Evolutionary conservation across 2,797 vertebrate species (phyloP).

Genomic region (Synaphobranchus kaupii): DNA sequence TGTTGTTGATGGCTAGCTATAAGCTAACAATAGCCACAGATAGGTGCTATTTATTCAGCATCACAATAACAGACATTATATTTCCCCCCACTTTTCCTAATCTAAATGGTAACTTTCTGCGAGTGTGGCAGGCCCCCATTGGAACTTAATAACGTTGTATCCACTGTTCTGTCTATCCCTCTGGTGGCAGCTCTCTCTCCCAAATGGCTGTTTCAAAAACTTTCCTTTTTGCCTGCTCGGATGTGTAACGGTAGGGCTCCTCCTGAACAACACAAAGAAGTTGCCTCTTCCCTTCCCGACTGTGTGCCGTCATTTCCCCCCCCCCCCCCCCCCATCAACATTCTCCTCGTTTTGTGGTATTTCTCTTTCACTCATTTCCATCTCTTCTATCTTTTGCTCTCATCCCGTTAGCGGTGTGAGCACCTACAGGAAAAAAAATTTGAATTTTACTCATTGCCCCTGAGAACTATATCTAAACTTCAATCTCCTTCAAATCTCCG

Average conservation of each 20-base stretch:
- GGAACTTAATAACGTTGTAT: neutral
- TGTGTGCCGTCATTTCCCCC: neutral
- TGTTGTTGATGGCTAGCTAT: neutral
- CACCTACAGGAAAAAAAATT: neutral
- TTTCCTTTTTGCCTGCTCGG: neutral
- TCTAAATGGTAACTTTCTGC: neutral
- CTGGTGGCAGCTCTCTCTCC: neutral
- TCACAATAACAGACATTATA: neutral
- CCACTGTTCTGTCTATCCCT: neutral
- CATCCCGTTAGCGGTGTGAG: neutral
- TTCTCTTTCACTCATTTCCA: neutral
- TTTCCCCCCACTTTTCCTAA: neutral
- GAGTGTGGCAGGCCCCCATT: neutral
- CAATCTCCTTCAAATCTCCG: neutral
- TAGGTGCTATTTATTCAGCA: neutral
- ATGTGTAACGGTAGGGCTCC: neutral
- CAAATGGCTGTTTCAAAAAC: neutral
- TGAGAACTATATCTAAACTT: neutral
- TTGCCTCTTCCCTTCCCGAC: neutral
- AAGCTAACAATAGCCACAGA: neutral
- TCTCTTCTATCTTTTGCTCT: neutral
- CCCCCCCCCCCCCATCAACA: too few species aligned
- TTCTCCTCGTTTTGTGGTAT: neutral
- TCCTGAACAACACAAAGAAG: neutral
- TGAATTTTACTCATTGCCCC: neutral